Evolutionary conservation across 2,797 vertebrate species (phyloP).

Genomic region (Onychomys arenicola): DNA sequence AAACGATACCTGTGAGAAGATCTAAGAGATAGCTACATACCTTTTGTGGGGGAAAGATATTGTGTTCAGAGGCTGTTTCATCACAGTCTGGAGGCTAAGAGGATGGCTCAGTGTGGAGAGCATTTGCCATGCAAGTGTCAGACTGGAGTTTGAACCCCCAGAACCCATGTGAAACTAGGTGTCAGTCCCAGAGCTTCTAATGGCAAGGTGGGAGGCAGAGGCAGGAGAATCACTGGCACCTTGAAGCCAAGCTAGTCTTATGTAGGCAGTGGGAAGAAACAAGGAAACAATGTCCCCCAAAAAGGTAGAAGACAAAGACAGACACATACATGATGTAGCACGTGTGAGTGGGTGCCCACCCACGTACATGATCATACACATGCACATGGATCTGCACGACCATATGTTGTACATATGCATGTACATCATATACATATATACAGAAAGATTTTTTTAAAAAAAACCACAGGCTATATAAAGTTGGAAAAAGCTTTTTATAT

Average conservation of each 20-base stretch:
- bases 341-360: neutral
- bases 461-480: neutral
- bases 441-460: neutral
- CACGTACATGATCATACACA: neutral
- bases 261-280: no score
- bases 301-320: neutral
- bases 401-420: neutral
- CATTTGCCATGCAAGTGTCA: neutral
- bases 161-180: neutral
- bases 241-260: neutral
- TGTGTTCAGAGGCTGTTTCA: neutral
- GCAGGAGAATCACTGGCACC: neutral
- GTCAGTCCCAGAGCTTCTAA: neutral
- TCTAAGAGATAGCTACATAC: neutral
- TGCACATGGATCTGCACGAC: neutral
- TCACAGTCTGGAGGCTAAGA: neutral
- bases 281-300: neutral
- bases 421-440: neutral
- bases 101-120: neutral
- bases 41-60: neutral
- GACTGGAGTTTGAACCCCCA: neutral
- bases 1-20: neutral
- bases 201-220: neutral
- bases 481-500: neutral
- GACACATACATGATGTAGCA: neutral